Evolutionary conservation across 2,888 invertebrate genomes (phyloP).

Genomic region (Eristalis tenax): DNA sequence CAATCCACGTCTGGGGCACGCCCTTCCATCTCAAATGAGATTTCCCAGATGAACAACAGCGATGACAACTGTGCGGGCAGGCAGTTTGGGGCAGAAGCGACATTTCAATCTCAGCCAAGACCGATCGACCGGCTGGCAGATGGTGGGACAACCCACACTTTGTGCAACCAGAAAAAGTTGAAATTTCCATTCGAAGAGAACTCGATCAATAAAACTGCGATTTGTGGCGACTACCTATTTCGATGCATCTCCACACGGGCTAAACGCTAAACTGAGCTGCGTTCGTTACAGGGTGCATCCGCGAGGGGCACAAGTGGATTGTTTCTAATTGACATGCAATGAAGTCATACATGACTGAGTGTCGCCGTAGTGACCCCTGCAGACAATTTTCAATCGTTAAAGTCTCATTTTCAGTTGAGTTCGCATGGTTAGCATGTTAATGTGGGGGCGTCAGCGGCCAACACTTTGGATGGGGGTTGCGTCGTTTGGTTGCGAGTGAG

Average conservation of each 20-base stretch:
- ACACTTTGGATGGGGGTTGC: neutral
- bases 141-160: neutral
- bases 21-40: neutral
- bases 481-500: neutral
- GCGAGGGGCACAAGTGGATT: neutral
- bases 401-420: slow-evolving; percentile 5
- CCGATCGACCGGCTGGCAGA: neutral
- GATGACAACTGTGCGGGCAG: neutral
- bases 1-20: neutral
- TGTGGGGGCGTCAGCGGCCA: neutral
- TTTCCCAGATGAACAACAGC: neutral
- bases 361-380: slow-evolving; percentile 46
- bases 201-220: slow-evolving; percentile 1
- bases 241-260: neutral
- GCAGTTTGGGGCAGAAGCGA: neutral
- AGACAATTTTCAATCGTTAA: slow-evolving; percentile 41
- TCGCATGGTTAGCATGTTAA: neutral
- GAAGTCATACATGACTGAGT: slow-evolving; percentile 48
- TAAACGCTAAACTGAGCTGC: too few relatives aligned
- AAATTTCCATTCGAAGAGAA: slow-evolving; percentile 6
- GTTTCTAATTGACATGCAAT: slow-evolving; percentile 13
- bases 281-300: neutral
- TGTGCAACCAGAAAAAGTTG: neutral
- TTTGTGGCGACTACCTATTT: neutral
- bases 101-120: neutral